Evolutionary conservation across 2,888 invertebrate species (phyloP).

Genomic region (Xylocampa areola): DNA sequence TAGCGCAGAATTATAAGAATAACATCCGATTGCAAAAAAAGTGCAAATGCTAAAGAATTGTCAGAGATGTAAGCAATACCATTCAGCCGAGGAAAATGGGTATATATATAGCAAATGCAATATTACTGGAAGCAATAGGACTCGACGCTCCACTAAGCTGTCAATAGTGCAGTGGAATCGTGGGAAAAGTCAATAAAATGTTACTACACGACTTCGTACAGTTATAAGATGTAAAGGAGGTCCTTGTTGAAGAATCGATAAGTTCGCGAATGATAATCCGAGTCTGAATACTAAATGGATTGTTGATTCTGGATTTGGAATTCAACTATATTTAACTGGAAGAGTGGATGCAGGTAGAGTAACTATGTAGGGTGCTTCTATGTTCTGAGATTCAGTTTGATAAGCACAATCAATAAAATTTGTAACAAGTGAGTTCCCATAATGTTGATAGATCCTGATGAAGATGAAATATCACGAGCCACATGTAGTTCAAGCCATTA

Average conservation of each 20-base stretch:
- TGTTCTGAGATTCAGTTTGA: too few species aligned
- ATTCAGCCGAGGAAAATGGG: conserved; percentile 15
- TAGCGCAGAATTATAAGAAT: background rate
- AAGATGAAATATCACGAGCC: too few species aligned
- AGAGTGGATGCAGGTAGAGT: too few species aligned
- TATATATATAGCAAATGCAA: conserved; percentile 42
- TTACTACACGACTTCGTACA: conserved; percentile 19
- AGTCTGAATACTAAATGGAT: too few species aligned
- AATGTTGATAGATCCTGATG: too few species aligned
- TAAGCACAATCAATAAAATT: too few species aligned
- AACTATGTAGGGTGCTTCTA: too few species aligned
- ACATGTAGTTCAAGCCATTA: too few species aligned
- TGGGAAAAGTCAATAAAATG: conserved; percentile 22
- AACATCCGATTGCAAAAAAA: conserved; percentile 5
- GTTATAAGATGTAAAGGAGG: background rate
- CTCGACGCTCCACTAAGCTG: conserved; percentile 19
- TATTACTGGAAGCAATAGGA: conserved; percentile 28
- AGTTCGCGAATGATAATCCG: background rate
- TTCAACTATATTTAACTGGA: too few species aligned
- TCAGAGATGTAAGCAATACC: conserved; percentile 32
- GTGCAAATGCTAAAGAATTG: conserved; percentile 22
- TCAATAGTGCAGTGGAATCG: conserved; percentile 10
- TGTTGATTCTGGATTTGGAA: too few species aligned
- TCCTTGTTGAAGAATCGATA: conserved; percentile 7
- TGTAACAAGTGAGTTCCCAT: too few species aligned